Conservation (phyloP, 2,888 invertebrate species). For the Eupsilia transversa region DNA sequence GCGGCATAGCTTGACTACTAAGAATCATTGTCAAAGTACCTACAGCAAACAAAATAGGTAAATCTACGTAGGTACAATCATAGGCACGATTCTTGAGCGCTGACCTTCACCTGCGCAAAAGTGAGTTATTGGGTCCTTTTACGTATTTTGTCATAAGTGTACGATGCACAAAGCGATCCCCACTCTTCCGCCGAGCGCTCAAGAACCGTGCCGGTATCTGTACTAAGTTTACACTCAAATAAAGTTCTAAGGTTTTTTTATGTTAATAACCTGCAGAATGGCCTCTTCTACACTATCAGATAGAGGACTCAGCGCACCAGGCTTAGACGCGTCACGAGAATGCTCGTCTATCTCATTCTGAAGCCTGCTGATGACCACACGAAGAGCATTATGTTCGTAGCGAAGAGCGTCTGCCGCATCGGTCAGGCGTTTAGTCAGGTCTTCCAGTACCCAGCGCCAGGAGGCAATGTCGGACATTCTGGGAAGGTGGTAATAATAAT, state of each 20-base stretch:
- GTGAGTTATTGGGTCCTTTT: too few relatives aligned
- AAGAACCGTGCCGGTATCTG: too few relatives aligned
- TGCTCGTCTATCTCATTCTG: conserved; percentile 76
- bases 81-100: too few relatives aligned
- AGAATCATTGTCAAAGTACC: neutral
- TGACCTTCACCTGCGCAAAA: too few relatives aligned
- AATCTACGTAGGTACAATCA: neutral
- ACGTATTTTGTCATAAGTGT: too few relatives aligned
- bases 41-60: neutral
- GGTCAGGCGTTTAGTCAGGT: conserved; percentile 80
- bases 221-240: neutral
- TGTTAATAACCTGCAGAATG: conserved; percentile 76
- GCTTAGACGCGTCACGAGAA: conserved; percentile 74
- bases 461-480: conserved; percentile 85
- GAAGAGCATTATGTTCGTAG: conserved; percentile 81
- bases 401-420: conserved; percentile 76
- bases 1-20: too few relatives aligned
- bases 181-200: too few relatives aligned
- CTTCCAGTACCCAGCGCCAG: conserved; percentile 86
- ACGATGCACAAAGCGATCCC: too few relatives aligned
- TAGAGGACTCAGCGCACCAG: conserved; percentile 79
- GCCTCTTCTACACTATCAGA: conserved; percentile 82
- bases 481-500: conserved; percentile 3
- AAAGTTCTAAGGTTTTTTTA: neutral
- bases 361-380: conserved; percentile 79